Evolutionary conservation across 2,888 invertebrate genomes (phyloP).

Genomic region (Teinopalpus imperialis): DNA sequence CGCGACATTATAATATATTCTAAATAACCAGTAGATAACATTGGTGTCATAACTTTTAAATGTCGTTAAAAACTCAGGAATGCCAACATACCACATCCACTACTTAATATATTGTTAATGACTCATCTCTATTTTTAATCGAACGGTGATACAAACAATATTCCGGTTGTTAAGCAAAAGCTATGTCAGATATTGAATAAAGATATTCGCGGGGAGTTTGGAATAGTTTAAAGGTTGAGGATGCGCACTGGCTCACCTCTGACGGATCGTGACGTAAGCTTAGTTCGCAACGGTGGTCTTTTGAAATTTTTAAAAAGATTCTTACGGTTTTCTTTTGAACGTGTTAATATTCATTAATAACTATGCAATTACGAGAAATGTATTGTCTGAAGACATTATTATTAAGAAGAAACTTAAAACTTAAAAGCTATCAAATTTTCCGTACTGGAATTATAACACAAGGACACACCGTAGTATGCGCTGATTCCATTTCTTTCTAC

Average conservation of each 20-base stretch:
- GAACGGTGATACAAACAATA: constrained; percentile 35
- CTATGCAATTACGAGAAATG: no score
- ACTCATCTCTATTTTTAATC: constrained; percentile 56
- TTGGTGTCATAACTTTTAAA: constrained; percentile 17
- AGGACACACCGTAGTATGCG: no score
- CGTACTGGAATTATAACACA: no score
- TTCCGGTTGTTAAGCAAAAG: constrained; percentile 40
- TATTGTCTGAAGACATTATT: no score
- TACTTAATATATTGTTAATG: constrained; percentile 32
- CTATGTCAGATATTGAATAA: constrained; percentile 39
- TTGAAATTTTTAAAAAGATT: no score
- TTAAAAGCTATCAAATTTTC: no score
- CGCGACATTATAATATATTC: no score
- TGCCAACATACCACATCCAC: constrained; percentile 10
- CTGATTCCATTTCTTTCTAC: no score
- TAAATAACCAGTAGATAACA: no score
- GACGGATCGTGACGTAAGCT: constrained; percentile 58
- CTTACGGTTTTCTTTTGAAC: no score
- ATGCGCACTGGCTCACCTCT: constrained; percentile 53
- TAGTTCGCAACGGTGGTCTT: constrained; percentile 30
- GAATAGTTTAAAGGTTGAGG: constrained; percentile 72
- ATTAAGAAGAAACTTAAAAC: no score
- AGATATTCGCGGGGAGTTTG: constrained; percentile 42
- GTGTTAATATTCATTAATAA: no score
- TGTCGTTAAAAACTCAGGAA: constrained; percentile 16